Base-by-base conservation (phyloP, 2,888 invertebrate genomes). In the Folsomia manolachei region DNA sequence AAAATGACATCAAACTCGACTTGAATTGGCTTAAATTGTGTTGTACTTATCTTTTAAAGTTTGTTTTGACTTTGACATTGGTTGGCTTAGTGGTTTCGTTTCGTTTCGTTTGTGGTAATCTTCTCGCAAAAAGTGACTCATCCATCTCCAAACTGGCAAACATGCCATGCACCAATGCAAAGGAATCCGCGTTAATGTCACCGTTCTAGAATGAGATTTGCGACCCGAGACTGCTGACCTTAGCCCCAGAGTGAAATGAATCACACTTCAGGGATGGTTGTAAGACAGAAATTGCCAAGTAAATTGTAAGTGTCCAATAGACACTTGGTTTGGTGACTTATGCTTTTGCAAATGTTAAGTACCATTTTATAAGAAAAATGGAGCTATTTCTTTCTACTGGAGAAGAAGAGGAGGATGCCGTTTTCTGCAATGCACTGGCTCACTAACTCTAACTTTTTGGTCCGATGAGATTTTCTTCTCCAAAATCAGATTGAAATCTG, bases 351-450 rank as follows among this genome's bases (percentile, higher is more conserved):
- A 67, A 67, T 67, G 24, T 53, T 60, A 60, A 67, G 60, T 39
- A 67, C 67, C 67, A 60, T 67, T 67, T 67, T 67, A 27, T 51
- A 67, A 67, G 67, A 67, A 67, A 67, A 56, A 67, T 67, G 64
- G 64, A 18, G 2, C 39, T n/a, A 64, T 64, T 64, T 27, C 56
- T 56, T 56, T 18, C 19, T 56, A 4, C 56, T 56, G 56, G 56
- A 19, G 56, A 56, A n/a, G 21, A 56, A 21, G n/a, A 56, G 18
- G 11, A n/a, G n/a, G n/a, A n/a, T n/a, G n/a, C n/a, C n/a, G n/a
- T 39, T 39, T 39, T 39, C 39, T 39, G 39, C 39, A 39, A 4
- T n/a, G n/a, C n/a, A n/a, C n/a, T n/a, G n/a, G n/a, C n/a, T n/a
- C n/a, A n/a, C n/a, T n/a, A n/a, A n/a, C n/a, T n/a, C n/a, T n/a